Percentiles rank a stretch among this genome's conserved stretches.
Evolutionary conservation across 1,140 invertebrate species (phyloP).

Genomic region (Pomacea maculata): DNA sequence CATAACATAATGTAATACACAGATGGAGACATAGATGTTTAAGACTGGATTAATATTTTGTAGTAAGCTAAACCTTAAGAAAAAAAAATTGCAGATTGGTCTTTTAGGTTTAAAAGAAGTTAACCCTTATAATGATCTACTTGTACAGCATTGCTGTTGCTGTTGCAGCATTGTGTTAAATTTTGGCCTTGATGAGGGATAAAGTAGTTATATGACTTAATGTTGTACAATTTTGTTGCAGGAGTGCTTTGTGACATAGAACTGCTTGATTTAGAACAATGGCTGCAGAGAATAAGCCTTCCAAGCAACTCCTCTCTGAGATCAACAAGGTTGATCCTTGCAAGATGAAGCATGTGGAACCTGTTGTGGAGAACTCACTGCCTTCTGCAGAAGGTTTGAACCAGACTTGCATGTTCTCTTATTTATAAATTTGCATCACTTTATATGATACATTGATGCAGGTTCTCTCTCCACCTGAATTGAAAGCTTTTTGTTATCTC

Average conservation of each 20-base stretch:
- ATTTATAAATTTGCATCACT: not conserved
- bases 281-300: slow-evolving; percentile 12
- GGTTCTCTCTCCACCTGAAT: not conserved
- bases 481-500: not conserved
- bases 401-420: not conserved
- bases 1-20: too few relatives aligned
- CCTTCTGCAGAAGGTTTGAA: slow-evolving; percentile 85
- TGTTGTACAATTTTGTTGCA: slow-evolving; percentile 8
- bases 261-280: slow-evolving; percentile 19
- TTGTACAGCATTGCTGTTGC: too few relatives aligned
- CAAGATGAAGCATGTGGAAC: slow-evolving; percentile 81
- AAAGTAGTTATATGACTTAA: not conserved
- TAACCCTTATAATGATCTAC: too few relatives aligned
- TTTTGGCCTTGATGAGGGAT: not conserved
- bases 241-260: slow-evolving; percentile 12
- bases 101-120: too few relatives aligned
- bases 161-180: not conserved
- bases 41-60: too few relatives aligned
- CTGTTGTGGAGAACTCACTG: slow-evolving; percentile 86
- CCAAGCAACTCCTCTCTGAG: slow-evolving; percentile 26
- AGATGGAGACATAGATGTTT: too few relatives aligned
- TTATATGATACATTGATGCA: not conserved
- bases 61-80: too few relatives aligned
- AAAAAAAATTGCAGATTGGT: too few relatives aligned
- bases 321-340: slow-evolving; percentile 74